phyloP scores from a whole-genome alignment of 2,888 invertebrate species.

The Limenitis camilla region DNA sequence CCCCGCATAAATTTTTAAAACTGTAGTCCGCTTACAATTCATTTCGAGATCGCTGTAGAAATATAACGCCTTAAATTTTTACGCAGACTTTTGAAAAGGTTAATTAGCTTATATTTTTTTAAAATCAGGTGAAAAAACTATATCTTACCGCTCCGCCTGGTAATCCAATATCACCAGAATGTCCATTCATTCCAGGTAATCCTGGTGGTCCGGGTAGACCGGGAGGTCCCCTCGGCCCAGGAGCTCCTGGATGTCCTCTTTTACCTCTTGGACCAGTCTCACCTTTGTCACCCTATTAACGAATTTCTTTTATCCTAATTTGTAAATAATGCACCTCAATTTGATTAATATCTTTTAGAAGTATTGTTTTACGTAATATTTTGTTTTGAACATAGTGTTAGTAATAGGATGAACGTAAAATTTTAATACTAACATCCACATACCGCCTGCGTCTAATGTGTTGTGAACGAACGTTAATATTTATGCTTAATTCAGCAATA shows the following conservation, averaged over 20 bases:
- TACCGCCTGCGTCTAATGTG: conserved; percentile 1
- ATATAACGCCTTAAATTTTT: no score
- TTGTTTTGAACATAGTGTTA: no score
- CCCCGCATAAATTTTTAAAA: no score
- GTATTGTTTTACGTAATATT: no score
- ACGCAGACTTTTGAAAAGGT: no score
- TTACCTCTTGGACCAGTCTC: conserved; percentile 62
- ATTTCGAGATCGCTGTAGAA: no score
- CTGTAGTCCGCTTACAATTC: no score
- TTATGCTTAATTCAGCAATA: not conserved
- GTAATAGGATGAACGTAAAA: not conserved
- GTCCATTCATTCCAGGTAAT: conserved; percentile 79
- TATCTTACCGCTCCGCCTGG: conserved; percentile 86
- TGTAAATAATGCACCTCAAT: no score
- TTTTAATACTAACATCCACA: not conserved
- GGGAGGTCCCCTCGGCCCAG: conserved; percentile 84
- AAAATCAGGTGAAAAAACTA: not conserved
- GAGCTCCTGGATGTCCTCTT: conserved; percentile 86
- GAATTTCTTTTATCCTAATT: no score
- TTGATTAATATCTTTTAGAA: no score
- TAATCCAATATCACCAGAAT: conserved; percentile 82
- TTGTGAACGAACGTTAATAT: conserved; percentile 1
- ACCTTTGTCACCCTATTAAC: conserved; percentile 61
- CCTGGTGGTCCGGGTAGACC: conserved; percentile 82
- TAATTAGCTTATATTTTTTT: not conserved